These are phyloP conservation scores for Ammodytes marinus DNA, from an alignment of 2,113 vertebrate species.

Conservation along the genomic window DNA sequence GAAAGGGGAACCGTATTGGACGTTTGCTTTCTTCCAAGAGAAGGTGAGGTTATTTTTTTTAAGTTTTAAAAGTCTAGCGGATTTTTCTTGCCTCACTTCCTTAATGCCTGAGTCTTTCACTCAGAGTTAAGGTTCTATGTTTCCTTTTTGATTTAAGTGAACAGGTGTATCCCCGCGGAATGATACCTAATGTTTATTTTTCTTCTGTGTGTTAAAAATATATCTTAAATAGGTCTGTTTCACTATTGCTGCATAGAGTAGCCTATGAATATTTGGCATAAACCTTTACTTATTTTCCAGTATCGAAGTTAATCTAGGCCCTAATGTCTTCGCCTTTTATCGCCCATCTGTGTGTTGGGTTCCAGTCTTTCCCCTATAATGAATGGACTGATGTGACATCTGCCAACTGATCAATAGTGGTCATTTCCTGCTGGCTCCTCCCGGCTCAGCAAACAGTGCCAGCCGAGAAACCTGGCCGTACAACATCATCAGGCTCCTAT, in stretches of 20 bases:
- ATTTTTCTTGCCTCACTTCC: slow-evolving; percentile 10
- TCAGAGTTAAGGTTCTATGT: background rate
- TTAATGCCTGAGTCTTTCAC: background rate
- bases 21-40: slow-evolving; percentile 18
- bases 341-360: background rate
- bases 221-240: background rate
- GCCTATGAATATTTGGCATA: background rate
- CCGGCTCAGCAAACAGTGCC: slow-evolving; percentile 42
- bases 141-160: background rate
- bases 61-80: background rate
- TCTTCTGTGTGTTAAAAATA: background rate
- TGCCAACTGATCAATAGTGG: slow-evolving; percentile 63
- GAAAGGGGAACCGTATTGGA: slow-evolving; percentile 1
- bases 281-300: background rate
- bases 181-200: background rate
- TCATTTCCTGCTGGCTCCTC: slow-evolving; percentile 49
- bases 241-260: background rate
- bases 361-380: slow-evolving; percentile 6
- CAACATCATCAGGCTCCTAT: slow-evolving; percentile 12
- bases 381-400: slow-evolving; percentile 60
- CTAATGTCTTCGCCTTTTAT: background rate
- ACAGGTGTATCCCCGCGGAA: background rate
- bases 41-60: slow-evolving; percentile 50
- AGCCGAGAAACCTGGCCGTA: slow-evolving; percentile 26
- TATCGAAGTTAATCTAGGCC: background rate